Percentiles rank a stretch among this genome's conserved stretches.
These are phyloP conservation scores for Poeciliopsis retropinna DNA, from an alignment of 2,113 vertebrate genomes.

Conservation along the genomic window DNA sequence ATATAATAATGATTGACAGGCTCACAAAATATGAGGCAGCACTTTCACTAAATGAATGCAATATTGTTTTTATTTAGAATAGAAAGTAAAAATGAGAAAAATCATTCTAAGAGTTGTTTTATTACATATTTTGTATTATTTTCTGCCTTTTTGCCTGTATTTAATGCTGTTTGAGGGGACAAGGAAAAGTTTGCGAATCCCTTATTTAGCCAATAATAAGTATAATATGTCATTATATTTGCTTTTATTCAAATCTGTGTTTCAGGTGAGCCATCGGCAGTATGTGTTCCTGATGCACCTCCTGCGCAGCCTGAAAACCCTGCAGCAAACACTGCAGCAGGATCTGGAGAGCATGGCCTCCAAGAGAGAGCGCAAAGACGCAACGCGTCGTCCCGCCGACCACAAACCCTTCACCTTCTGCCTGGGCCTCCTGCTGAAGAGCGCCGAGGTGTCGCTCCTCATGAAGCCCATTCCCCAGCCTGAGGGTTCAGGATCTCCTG, in stretches of 20 bases:
- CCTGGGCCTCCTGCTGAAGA: constrained; percentile 89
- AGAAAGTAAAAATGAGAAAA: too few relatives aligned
- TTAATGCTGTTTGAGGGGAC: too few relatives aligned
- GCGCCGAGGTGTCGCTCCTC: constrained; percentile 91
- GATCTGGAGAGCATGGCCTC: constrained; percentile 89
- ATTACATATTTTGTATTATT: too few relatives aligned
- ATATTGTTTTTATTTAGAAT: too few relatives aligned
- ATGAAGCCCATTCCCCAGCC: constrained; percentile 86
- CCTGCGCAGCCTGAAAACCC: constrained; percentile 88
- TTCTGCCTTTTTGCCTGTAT: too few relatives aligned
- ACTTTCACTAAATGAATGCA: too few relatives aligned
- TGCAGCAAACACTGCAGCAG: constrained; percentile 90
- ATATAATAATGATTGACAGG: too few relatives aligned
- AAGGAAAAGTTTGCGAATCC: too few relatives aligned
- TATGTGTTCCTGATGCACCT: constrained; percentile 91
- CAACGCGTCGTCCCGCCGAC: constrained; percentile 67
- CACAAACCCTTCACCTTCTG: constrained; percentile 84
- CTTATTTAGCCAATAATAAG: neutral
- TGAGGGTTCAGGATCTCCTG: constrained; percentile 74
- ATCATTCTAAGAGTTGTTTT: too few relatives aligned
- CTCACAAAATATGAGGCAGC: too few relatives aligned
- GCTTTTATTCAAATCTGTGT: neutral
- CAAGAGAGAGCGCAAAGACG: constrained; percentile 84
- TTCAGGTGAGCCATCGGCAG: constrained; percentile 91
- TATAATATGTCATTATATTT: neutral